phyloP scores from a whole-genome alignment of 2,113 vertebrate genomes.

The Brachionichthys hirsutus region DNA sequence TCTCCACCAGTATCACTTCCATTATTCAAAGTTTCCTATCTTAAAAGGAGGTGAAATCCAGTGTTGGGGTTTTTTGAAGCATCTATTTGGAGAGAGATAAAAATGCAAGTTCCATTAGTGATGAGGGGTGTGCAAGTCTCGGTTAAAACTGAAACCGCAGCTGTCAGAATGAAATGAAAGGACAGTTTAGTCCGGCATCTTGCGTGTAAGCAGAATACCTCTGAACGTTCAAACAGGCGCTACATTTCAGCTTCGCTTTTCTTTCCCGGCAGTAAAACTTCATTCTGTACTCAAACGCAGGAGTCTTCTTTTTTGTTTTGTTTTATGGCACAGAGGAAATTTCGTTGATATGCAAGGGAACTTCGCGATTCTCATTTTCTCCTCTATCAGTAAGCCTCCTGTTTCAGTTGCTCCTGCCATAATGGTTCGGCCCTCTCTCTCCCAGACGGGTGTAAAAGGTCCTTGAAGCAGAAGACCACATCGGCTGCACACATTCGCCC shows the following conservation, averaged over 20 bases:
- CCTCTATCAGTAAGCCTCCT: slow-evolving; percentile 28
- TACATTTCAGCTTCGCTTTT: slow-evolving; percentile 33
- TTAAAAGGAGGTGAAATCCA: slow-evolving; percentile 42
- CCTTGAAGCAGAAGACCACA: slow-evolving; percentile 47
- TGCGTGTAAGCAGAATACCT: slow-evolving; percentile 37
- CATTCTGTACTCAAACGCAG: slow-evolving; percentile 5
- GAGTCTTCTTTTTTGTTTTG: slow-evolving; percentile 8
- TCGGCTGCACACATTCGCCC: slow-evolving; percentile 60
- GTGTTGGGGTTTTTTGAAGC: slow-evolving; percentile 56
- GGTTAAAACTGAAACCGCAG: slow-evolving; percentile 24
- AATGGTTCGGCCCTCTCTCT: slow-evolving; percentile 50
- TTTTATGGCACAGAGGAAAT: slow-evolving; percentile 8
- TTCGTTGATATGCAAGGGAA: slow-evolving; percentile 26
- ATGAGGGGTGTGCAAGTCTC: slow-evolving; percentile 28
- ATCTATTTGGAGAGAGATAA: slow-evolving; percentile 45
- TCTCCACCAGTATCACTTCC: slow-evolving; percentile 49
- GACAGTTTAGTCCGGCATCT: slow-evolving; percentile 52
- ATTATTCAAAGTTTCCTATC: slow-evolving; percentile 54
- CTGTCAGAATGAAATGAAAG: slow-evolving; percentile 57
- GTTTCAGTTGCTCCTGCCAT: slow-evolving; percentile 47
- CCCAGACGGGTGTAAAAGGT: slow-evolving; percentile 34
- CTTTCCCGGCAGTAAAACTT: slow-evolving; percentile 36
- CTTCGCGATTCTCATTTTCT: slow-evolving; percentile 41
- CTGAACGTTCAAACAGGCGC: slow-evolving; percentile 30
- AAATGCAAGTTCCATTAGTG: slow-evolving; percentile 41